phyloP scores from a whole-genome alignment of 2,113 vertebrate species.

The Sapajus apella region DNA sequence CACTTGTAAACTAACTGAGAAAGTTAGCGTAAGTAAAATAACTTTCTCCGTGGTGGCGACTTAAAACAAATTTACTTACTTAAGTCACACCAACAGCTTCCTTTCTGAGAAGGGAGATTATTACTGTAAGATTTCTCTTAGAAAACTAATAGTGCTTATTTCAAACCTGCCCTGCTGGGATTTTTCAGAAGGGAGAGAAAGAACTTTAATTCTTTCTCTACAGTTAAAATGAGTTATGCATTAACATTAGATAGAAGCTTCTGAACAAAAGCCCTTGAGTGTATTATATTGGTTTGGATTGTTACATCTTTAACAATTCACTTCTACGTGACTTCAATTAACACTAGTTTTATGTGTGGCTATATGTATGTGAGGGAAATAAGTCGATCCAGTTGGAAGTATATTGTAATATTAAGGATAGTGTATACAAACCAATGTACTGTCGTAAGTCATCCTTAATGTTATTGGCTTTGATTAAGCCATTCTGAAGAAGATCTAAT shows the following conservation, averaged over 20 bases:
- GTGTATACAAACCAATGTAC: slow-evolving; percentile 70
- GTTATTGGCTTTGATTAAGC: slow-evolving; percentile 73
- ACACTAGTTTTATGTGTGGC: not conserved
- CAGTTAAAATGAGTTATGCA: slow-evolving; percentile 35
- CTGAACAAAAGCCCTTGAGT: slow-evolving; percentile 25
- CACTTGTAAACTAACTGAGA: slow-evolving; percentile 32
- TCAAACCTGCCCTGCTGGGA: not conserved
- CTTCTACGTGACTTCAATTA: slow-evolving; percentile 64
- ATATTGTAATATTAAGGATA: slow-evolving; percentile 65
- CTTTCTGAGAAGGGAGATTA: not conserved
- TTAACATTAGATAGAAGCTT: slow-evolving; percentile 40
- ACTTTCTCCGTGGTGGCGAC: not conserved
- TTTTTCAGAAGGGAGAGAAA: slow-evolving; percentile 40
- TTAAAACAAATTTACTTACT: slow-evolving; percentile 36
- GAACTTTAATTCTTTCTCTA: slow-evolving; percentile 16
- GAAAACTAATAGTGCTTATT: slow-evolving; percentile 10
- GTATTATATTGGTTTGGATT: slow-evolving; percentile 12
- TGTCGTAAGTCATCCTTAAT: slow-evolving; percentile 41
- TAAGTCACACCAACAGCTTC: slow-evolving; percentile 18
- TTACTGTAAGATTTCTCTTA: slow-evolving; percentile 16
- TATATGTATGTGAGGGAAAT: slow-evolving; percentile 48
- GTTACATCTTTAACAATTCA: slow-evolving; percentile 38
- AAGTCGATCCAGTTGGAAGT: slow-evolving; percentile 37
- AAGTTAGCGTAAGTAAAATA: slow-evolving; percentile 16
- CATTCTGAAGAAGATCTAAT: slow-evolving; percentile 54